Evolutionary conservation across 2,113 vertebrate genomes (phyloP), one percentile per base, ranked within the genome.

Genomic region (Grallaria varia): DNA sequence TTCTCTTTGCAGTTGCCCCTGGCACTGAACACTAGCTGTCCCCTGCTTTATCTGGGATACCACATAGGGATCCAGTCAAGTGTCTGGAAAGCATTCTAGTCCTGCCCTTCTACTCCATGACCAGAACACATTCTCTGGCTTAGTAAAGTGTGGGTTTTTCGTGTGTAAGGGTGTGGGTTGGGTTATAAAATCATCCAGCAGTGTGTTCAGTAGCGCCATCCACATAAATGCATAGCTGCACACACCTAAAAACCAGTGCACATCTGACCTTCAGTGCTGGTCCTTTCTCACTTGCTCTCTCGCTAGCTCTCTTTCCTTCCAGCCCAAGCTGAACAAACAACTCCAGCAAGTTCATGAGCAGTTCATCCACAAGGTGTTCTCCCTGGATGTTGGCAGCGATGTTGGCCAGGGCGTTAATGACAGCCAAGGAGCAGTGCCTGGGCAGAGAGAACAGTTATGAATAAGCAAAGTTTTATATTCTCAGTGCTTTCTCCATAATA

Each of bases 291-390:
- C 99, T 99, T 44, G 99, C 99, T 91, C 99, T 97, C 94, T 99
- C 99, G 14, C 99, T 99, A 73, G 99, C 99, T 71, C 99, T 96
- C 94, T 99, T 99, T 33, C 99, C 99, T 94, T 99, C 99, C 40
- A 99, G 98, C n/a, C 99, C 99, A 60, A 99, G 98, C 96, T 99
- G 99, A 78, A 99, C 99, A 97, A 99, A 99, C 75, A 99, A 97
- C 39, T 99, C 99, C 97, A 99, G 97, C 92, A 99, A 96, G 96
- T 99, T 99, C 93, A 99, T 99, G 94, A 99, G 98, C 33, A 99
- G 98, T 89, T 99, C 99, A 8, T 99, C 99, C 97, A 99, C 99
- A 30, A 99, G 98, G 60, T 98, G 98, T 80, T 99, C 99, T 8
- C 98, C 99, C 97, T 99, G 99, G 91, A 99, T 99, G 97, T 99